Conservation (phyloP, 1,140 invertebrate species). For the Conus ventricosus region DNA sequence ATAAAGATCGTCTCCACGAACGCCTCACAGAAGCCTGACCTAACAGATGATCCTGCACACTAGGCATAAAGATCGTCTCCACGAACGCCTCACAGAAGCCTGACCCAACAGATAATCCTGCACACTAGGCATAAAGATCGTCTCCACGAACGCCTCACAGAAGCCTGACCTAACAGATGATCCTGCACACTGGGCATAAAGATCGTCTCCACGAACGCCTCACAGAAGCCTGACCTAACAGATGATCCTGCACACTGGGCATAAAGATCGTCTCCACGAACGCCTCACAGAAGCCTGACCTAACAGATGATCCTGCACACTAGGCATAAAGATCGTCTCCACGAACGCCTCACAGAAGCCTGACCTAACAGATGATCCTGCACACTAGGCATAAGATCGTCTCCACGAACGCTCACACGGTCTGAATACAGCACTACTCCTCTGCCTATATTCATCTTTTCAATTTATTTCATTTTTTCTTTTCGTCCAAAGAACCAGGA, state of each 20-base stretch:
- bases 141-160: neutral
- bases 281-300: too few relatives aligned
- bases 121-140: neutral
- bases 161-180: too few relatives aligned
- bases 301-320: neutral
- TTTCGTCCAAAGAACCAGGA: too few relatives aligned
- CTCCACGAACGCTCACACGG: neutral
- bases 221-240: neutral
- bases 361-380: neutral
- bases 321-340: neutral
- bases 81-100: neutral
- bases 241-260: neutral
- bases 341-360: neutral
- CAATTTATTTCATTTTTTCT: too few relatives aligned
- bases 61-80: neutral
- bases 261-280: neutral
- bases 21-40: too few relatives aligned
- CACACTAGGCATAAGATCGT: neutral
- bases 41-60: neutral
- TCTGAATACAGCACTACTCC: too few relatives aligned
- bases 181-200: neutral
- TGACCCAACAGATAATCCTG: neutral
- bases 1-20: neutral
- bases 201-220: neutral
- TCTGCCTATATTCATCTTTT: too few relatives aligned